A percentile compares a stretch with the other conserved stretches of the same genome.
These are phyloP conservation scores for Drosophila suzukii DNA, from an alignment of 1,140 invertebrate species.

Conservation along the genomic window DNA sequence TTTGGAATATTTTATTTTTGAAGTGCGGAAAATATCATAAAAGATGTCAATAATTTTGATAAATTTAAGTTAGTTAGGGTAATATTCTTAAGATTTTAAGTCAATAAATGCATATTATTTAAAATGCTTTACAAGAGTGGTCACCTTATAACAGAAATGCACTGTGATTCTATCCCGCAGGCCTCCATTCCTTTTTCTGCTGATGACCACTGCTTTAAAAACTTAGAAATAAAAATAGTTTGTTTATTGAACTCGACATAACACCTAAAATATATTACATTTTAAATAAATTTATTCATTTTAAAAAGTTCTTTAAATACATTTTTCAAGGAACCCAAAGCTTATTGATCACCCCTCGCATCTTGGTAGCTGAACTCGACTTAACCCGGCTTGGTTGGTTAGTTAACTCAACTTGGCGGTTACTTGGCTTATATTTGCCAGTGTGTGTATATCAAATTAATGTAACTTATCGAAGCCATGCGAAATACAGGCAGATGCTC, in stretches of 20 bases:
- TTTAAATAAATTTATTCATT: neutral
- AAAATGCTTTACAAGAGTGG: too few relatives aligned
- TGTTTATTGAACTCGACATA: too few relatives aligned
- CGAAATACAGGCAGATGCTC: slow-evolving; percentile 57
- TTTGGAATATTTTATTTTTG: neutral
- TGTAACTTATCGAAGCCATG: slow-evolving; percentile 80
- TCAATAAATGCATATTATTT: too few relatives aligned
- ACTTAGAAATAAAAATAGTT: too few relatives aligned
- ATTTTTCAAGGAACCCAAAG: neutral
- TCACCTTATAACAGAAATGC: too few relatives aligned
- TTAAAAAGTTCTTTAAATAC: too few relatives aligned
- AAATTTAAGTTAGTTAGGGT: too few relatives aligned
- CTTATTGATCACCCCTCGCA: slow-evolving; percentile 37
- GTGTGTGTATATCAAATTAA: slow-evolving; percentile 75
- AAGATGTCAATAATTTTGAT: neutral
- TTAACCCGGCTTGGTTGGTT: slow-evolving; percentile 37
- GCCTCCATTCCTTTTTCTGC: too few relatives aligned
- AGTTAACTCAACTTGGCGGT: slow-evolving; percentile 48
- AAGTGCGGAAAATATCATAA: neutral
- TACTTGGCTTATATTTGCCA: slow-evolving; percentile 34
- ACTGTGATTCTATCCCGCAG: too few relatives aligned
- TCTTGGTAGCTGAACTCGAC: slow-evolving; percentile 6
- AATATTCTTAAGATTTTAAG: too few relatives aligned
- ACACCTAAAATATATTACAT: neutral
- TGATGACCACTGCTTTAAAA: too few relatives aligned